Conservation (phyloP, 64 coral and sea anemone genomes). For the Pachyseris speciosa region DNA sequence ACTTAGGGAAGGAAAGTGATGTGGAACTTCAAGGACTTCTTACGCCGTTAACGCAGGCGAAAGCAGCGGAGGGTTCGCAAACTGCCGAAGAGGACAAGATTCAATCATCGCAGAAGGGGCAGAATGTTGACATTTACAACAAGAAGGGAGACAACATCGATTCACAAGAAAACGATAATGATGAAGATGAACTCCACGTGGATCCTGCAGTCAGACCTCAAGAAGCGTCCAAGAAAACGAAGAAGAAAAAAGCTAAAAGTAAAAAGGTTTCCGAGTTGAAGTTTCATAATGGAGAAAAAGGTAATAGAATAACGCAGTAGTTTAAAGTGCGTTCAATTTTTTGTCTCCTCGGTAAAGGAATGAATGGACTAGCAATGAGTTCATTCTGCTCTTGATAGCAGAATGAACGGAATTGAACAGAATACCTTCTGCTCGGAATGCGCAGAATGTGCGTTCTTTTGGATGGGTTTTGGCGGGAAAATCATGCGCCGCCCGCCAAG, state of each 20-base stretch:
- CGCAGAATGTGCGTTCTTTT: too few relatives aligned
- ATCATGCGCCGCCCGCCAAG: too few relatives aligned
- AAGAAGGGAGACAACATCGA: neutral
- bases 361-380: too few relatives aligned
- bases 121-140: neutral
- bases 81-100: neutral
- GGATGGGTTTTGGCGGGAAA: too few relatives aligned
- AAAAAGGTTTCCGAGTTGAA: neutral
- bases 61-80: neutral
- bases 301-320: neutral
- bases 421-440: too few relatives aligned
- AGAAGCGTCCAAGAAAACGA: slow-evolving; percentile 36
- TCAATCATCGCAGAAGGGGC: neutral
- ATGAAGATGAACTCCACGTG: neutral
- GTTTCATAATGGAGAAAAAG: neutral
- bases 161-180: neutral
- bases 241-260: slow-evolving; percentile 50
- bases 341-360: too few relatives aligned
- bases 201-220: neutral
- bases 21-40: neutral
- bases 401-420: too few relatives aligned
- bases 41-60: neutral
- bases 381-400: too few relatives aligned
- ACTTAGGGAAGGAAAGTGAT: slow-evolving; percentile 8
- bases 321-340: too few relatives aligned